Base-by-base conservation (phyloP, 1,140 invertebrate species). In the Drosophila ohnishii region DNA sequence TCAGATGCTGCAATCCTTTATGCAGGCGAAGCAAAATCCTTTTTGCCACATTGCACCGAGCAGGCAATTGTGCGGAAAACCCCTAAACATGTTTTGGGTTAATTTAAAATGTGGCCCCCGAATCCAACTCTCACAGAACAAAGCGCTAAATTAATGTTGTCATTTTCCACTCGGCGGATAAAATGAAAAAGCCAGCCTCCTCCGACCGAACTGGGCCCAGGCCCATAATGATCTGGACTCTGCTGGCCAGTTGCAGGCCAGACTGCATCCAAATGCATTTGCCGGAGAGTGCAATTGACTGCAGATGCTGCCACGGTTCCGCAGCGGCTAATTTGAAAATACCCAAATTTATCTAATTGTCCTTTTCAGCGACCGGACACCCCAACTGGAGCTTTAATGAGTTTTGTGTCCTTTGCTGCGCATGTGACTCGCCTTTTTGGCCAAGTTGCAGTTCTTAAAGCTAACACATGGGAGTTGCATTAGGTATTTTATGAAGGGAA, bases 31-130 rank as follows among this genome's bases (percentile, higher is more conserved):
- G 32, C 25, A 64, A 64, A 71, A 65, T 56, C 83, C 82, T 78
- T 78, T 78, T 71, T 75, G 56, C 65, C 83, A 82, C 78, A 78
- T 79, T 80, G 83, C 76, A 79, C 50, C 71, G 78, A 79, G 67
- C 61, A 72, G 83, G 86, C 79, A 90, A 90, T 90, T 90, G 83
- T 90, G 87, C 65, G 83, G 88, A 90, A 90, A 90, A 90, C 87
- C 87, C 88, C 88, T 90, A 90, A 90, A 90, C 84, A 90, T 90
- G 88, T 90, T 90, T 90, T 80, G 80, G 80, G 87, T 90, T 90
- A 90, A 90, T 90, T 90, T 90, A 87, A 90, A 90, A 88, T 90
- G 87, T 75, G 87, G 88, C 85, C 80, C 53, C 59, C 2, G 19
- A 9, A 22, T 53, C 61, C 37, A 30, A 65, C 64, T 77, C 69